Evolutionary conservation across 2,888 invertebrate genomes (phyloP).

Genomic region (Callosobruchus maculatus): DNA sequence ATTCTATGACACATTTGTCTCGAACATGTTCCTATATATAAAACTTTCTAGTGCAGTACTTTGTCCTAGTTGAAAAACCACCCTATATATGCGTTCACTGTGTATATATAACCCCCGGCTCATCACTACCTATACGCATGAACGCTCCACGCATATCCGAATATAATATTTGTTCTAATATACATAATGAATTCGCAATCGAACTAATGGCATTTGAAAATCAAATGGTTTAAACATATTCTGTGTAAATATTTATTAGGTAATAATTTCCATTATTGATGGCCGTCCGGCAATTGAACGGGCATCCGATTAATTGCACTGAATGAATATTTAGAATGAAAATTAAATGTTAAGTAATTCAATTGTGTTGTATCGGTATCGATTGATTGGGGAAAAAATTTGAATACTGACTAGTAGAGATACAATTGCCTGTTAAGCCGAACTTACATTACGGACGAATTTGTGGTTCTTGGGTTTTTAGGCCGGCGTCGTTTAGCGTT

Average conservation of each 20-base stretch:
- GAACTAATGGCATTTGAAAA: neutral
- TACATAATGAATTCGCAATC: neutral
- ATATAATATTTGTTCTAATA: neutral
- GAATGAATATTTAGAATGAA: neutral
- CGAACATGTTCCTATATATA: too few relatives aligned
- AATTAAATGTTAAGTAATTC: neutral
- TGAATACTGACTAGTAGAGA: too few relatives aligned
- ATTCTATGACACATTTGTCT: too few relatives aligned
- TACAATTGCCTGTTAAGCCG: too few relatives aligned
- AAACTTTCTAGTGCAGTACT: too few relatives aligned
- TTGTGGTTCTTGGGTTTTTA: too few relatives aligned
- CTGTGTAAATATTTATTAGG: neutral
- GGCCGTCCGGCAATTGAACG: neutral
- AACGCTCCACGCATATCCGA: neutral
- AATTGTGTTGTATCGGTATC: constrained; percentile 1
- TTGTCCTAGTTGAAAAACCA: neutral
- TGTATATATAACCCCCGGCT: neutral
- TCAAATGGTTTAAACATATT: neutral
- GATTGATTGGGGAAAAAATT: neutral
- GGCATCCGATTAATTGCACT: neutral
- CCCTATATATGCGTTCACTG: neutral
- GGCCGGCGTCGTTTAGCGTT: too few relatives aligned
- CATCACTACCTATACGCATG: neutral
- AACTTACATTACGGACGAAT: too few relatives aligned
- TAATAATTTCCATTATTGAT: constrained; percentile 1